phyloP scores from a whole-genome alignment of 2,797 vertebrate genomes.

The Hippoglossus hippoglossus region DNA sequence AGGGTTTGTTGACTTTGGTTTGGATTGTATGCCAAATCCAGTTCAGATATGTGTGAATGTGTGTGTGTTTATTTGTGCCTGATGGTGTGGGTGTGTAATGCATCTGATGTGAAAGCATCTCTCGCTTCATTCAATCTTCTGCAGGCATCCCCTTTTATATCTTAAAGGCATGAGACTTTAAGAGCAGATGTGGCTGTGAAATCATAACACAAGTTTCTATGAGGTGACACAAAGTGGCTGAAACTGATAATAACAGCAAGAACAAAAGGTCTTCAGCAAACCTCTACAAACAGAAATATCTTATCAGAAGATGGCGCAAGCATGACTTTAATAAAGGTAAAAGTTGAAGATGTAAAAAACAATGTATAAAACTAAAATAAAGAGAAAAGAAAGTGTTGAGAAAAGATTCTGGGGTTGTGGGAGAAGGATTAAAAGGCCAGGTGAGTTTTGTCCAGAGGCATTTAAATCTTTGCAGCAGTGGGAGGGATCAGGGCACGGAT shows the following conservation, averaged over 20 bases:
- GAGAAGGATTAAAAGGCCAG: conserved; percentile 56
- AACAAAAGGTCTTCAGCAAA: conserved; percentile 15
- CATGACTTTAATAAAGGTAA: not conserved
- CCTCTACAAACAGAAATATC: conserved; percentile 6
- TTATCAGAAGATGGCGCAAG: not conserved
- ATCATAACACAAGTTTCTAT: not conserved
- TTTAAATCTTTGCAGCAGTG: conserved; percentile 52
- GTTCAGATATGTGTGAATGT: conserved; percentile 11
- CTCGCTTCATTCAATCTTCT: not conserved
- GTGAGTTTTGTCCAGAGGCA: conserved; percentile 56
- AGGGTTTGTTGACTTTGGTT: conserved; percentile 52
- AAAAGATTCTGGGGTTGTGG: conserved; percentile 23
- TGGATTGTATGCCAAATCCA: conserved; percentile 41
- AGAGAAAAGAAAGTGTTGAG: conserved; percentile 19
- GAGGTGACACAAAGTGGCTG: conserved; percentile 12
- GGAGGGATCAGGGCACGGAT: conserved; percentile 50
- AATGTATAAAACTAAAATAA: not conserved
- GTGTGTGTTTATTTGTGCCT: not conserved
- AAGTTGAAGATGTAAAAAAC: not conserved
- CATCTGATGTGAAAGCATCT: conserved; percentile 3
- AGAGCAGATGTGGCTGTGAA: not conserved
- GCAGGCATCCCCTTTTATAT: not conserved
- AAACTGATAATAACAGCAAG: conserved; percentile 6
- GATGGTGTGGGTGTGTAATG: conserved; percentile 7
- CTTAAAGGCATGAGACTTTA: conserved; percentile 20